A percentile compares a stretch with the other conserved stretches of the same genome.
Conservation (phyloP, 2,797 vertebrate species). For the Notamacropus eugenii region DNA sequence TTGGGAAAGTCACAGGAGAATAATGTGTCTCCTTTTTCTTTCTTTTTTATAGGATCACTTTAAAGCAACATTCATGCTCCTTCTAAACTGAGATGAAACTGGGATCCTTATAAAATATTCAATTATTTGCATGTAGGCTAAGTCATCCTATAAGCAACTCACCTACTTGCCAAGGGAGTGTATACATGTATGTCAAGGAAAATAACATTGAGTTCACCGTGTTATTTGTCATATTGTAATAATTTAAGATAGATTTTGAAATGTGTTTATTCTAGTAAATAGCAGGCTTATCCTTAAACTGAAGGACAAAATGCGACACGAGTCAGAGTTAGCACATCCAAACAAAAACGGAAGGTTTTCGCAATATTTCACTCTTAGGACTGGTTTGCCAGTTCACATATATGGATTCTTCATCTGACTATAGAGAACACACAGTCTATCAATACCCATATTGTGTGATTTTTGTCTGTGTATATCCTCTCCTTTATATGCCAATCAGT, state of each 20-base stretch:
- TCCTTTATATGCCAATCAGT: background rate
- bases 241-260: constrained; percentile 64
- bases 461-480: background rate
- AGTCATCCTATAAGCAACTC: constrained; percentile 61
- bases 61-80: constrained; percentile 55
- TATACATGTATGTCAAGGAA: background rate
- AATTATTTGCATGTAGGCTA: constrained; percentile 53
- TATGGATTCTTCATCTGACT: background rate
- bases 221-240: constrained; percentile 35
- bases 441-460: background rate
- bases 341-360: constrained; percentile 66
- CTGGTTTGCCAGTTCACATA: background rate
- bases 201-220: constrained; percentile 45
- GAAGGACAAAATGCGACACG: constrained; percentile 60
- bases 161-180: constrained; percentile 43
- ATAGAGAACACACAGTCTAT: background rate
- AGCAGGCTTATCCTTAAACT: background rate
- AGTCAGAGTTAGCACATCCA: constrained; percentile 30
- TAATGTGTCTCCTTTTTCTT: background rate
- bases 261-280: constrained; percentile 24
- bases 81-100: constrained; percentile 58
- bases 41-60: constrained; percentile 27
- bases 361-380: background rate
- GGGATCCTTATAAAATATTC: constrained; percentile 46
- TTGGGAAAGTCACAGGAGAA: background rate